A percentile compares a stretch with the other conserved stretches of the same genome.
Evolutionary conservation across 2,888 invertebrate species (phyloP).

Genomic region (Scaptomyza cyrtandrae): DNA sequence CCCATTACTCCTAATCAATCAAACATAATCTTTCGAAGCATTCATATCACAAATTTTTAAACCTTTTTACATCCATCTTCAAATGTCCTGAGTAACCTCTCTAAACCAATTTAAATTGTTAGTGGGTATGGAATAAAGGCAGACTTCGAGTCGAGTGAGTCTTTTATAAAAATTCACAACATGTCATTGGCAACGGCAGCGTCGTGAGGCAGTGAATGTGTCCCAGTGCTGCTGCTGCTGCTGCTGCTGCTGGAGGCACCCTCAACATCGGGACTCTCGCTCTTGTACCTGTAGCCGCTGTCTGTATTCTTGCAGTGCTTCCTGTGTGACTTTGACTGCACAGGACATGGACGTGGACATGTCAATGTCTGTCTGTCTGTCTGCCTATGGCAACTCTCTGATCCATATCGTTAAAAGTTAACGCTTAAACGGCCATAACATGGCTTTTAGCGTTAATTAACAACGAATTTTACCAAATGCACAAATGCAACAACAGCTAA

Average conservation of each 20-base stretch:
- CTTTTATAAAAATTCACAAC: conserved; percentile 81
- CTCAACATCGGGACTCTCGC: conserved; percentile 46
- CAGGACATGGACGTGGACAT: conserved; percentile 80
- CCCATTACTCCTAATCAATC: too few species aligned
- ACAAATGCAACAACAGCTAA: conserved; percentile 47
- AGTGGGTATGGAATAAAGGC: not conserved
- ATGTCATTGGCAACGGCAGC: conserved; percentile 71
- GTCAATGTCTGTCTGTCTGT: conserved; percentile 68
- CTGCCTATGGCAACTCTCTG: conserved; percentile 58
- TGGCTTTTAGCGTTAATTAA: conserved; percentile 81
- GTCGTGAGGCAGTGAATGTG: conserved; percentile 52
- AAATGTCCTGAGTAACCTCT: not conserved
- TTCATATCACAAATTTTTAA: not conserved
- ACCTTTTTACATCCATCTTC: not conserved
- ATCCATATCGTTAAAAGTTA: conserved; percentile 79
- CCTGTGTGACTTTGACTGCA: conserved; percentile 73
- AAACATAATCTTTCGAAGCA: not conserved
- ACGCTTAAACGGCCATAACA: conserved; percentile 80
- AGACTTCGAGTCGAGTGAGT: conserved; percentile 63
- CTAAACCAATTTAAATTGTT: not conserved
- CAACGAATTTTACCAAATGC: conserved; percentile 74
- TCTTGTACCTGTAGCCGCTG: conserved; percentile 3
- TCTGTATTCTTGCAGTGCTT: conserved; percentile 41
- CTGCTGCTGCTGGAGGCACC: conserved; percentile 53
- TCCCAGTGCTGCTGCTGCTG: conserved; percentile 17